Base-by-base conservation (phyloP, 2,888 invertebrate species). In the Standfussiana lucernea region DNA sequence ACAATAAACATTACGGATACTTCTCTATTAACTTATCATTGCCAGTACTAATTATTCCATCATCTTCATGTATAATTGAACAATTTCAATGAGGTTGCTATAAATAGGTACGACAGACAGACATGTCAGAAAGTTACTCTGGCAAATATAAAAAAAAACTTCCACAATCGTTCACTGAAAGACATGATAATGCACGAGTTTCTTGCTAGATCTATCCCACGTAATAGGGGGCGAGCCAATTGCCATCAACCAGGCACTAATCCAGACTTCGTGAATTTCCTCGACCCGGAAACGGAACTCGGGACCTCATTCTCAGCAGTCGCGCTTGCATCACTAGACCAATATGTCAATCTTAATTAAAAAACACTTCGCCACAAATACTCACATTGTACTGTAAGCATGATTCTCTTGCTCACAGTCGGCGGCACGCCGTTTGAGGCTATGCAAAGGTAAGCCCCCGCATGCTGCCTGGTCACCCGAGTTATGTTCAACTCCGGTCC, bases 361-460 rank as follows among this genome's bases (percentile, higher is more conserved):
- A 59, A 56, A 15, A 56, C 21, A 35, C 10, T 21, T 35, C 21
- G 7, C 32, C 4, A 35, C 4, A 61, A 11, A 61, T 64, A 82
- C 98, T 97, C 94, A 98, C 98, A 98, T 93, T 98, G 98, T 32
- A 98, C 98, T 73, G 98, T 98, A 72, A 99, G 97, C 96, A 98
- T 98, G 90, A 99, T 98, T 91, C 99, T 96, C 94, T 99, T 99
- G 97, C 98, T 98, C 87, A 99, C 98, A 50, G 98, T 98, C 1
- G 99, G 99, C 21, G 99, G 99, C 28, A 98, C 98, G 15, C 98
- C 98, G 91, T 98, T 98, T 59, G 98, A 98, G 1, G 98, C 98
- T 84, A 98, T 98, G 93, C 98, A 98, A 47, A 98, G 95, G 92
- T 98, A 98, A 56, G 98, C 98, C 18, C 98, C 98, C 97, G 98